These are phyloP conservation scores for Tenualosa thibaudeaui DNA, from an alignment of 2,797 vertebrate species.

Conservation along the genomic window DNA sequence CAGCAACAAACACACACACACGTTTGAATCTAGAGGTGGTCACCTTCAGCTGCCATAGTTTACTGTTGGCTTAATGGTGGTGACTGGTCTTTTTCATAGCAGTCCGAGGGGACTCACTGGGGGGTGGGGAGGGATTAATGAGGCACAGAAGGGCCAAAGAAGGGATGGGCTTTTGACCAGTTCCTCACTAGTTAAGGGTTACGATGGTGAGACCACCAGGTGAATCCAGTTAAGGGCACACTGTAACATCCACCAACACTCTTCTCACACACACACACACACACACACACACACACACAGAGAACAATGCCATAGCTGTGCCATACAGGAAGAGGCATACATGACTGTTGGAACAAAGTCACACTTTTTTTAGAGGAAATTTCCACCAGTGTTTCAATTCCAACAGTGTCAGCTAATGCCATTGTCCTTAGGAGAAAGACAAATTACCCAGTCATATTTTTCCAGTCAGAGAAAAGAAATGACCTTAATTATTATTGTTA, in stretches of 20 bases:
- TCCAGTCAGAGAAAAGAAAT: not conserved
- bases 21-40: not conserved
- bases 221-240: not conserved
- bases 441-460: conserved; percentile 12
- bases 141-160: not conserved
- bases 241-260: not conserved
- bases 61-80: conserved; percentile 2
- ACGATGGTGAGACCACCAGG: not conserved
- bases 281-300: not conserved
- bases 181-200: not conserved
- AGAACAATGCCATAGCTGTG: conserved; percentile 22
- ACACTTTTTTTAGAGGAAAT: not conserved
- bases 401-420: conserved; percentile 18
- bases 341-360: conserved; percentile 13
- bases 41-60: conserved; percentile 11
- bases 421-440: conserved; percentile 10
- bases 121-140: not conserved
- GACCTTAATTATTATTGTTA: not conserved
- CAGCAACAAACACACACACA: conserved; percentile 22
- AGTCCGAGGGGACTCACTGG: not conserved
- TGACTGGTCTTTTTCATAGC: not conserved
- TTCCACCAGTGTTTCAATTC: conserved; percentile 8
- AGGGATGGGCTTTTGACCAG: not conserved
- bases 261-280: not conserved
- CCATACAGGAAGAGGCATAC: conserved; percentile 12